Percentiles rank a stretch among this genome's conserved stretches.
Evolutionary conservation across 2,888 invertebrate genomes (phyloP).

Genomic region (Eupelmus urozonus): DNA sequence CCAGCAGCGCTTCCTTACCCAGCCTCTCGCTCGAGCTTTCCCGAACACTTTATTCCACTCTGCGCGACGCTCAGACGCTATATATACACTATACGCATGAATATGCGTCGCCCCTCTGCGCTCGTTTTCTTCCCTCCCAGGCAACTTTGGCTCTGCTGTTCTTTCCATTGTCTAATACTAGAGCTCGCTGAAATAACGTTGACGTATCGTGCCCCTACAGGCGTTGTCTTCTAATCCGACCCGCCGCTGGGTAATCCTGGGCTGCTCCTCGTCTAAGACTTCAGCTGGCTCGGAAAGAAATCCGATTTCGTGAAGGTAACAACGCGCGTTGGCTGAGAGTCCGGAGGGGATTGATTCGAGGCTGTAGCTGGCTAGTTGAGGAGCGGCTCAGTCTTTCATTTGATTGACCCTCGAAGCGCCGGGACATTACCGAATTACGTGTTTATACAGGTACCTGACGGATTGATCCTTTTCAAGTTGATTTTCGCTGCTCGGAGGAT

Average conservation of each 20-base stretch:
- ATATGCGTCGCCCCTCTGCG: too few species aligned
- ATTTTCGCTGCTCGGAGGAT: too few species aligned
- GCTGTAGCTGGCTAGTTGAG: background rate
- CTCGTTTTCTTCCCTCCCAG: background rate
- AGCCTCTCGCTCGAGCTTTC: background rate
- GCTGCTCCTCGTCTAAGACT: conserved; percentile 6
- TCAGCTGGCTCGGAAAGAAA: conserved; percentile 6
- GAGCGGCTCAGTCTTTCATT: conserved; percentile 38
- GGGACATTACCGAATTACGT: conserved; percentile 29
- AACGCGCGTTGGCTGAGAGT: too few species aligned
- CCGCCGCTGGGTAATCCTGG: conserved; percentile 23
- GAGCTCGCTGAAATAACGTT: background rate
- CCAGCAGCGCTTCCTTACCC: background rate
- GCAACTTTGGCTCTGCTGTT: background rate
- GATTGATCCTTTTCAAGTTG: too few species aligned
- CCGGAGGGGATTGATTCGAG: too few species aligned
- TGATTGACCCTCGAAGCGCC: conserved; percentile 25
- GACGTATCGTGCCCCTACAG: conserved; percentile 16
- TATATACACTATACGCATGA: background rate
- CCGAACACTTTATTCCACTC: conserved; percentile 7
- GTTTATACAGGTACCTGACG: too few species aligned
- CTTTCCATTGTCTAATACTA: conserved; percentile 13
- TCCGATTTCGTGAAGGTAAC: conserved; percentile 36
- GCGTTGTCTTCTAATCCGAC: conserved; percentile 3
- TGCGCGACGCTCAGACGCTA: too few species aligned